These are phyloP conservation scores for Escarpia spicata DNA, from an alignment of 2,888 invertebrate genomes.

Conservation along the genomic window DNA sequence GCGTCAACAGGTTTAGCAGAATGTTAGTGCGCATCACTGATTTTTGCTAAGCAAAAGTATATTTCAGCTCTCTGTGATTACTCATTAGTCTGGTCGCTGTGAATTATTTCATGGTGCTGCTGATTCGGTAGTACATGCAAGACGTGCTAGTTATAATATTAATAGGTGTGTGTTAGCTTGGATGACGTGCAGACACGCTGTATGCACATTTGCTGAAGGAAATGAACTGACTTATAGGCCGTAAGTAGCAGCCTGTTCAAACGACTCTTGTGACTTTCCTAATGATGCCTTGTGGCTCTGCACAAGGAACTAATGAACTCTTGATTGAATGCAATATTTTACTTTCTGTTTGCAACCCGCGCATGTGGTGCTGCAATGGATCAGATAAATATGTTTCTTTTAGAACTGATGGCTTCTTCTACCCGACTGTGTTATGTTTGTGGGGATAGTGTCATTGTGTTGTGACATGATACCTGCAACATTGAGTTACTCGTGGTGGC, in stretches of 20 bases:
- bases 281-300: not conserved
- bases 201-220: not conserved
- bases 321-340: conserved; percentile 9
- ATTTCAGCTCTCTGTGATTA: not conserved
- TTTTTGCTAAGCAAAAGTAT: not conserved
- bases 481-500: not conserved
- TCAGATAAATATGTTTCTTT: not conserved
- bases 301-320: not conserved
- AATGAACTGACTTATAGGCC: not conserved
- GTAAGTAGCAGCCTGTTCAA: not conserved
- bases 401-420: not conserved
- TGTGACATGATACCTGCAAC: not conserved
- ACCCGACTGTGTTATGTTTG: not conserved
- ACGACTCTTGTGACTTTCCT: not conserved
- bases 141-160: not conserved
- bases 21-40: not conserved
- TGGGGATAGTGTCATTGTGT: not conserved
- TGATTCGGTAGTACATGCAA: not conserved
- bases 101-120: not conserved
- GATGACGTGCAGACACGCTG: not conserved
- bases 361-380: not conserved
- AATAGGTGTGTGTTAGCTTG: not conserved
- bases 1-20: not conserved
- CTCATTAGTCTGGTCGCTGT: not conserved
- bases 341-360: not conserved